Conservation (phyloP, 30 jellyfish, hydroid and myxozoan species). For the Sanderia malayensis region DNA sequence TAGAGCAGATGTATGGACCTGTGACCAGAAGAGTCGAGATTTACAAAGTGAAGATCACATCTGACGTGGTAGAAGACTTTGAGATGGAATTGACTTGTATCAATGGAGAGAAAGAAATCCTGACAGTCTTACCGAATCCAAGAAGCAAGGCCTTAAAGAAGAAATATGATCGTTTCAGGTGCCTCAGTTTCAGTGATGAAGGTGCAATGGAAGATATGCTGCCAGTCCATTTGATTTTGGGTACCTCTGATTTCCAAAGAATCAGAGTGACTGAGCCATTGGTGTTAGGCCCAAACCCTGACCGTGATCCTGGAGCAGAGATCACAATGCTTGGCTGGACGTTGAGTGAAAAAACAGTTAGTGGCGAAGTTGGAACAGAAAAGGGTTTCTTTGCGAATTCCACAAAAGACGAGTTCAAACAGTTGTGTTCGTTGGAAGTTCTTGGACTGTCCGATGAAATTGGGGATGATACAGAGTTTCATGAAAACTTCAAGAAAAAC, state of each 20-base stretch:
- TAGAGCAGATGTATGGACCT: constrained; percentile 58
- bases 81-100: constrained; percentile 36
- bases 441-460: constrained; percentile 46
- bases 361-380: constrained; percentile 32
- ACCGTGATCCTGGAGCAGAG: constrained; percentile 66
- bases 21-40: constrained; percentile 30
- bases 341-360: constrained; percentile 47
- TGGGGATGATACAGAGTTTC: constrained; percentile 35
- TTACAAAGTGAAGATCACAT: constrained; percentile 23
- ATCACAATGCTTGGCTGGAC: constrained; percentile 70
- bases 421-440: constrained; percentile 34
- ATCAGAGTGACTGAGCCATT: constrained; percentile 57
- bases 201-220: constrained; percentile 43
- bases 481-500: constrained; percentile 35
- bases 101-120: constrained; percentile 46
- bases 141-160: constrained; percentile 37
- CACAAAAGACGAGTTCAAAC: constrained; percentile 34
- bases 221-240: constrained; percentile 60
- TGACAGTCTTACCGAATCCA: constrained; percentile 49
- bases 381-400: constrained; percentile 27
- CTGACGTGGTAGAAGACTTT: constrained; percentile 42
- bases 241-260: constrained; percentile 55
- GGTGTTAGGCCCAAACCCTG: constrained; percentile 64
- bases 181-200: constrained; percentile 60
- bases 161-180: constrained; percentile 32